phyloP scores from a whole-genome alignment of 2,888 invertebrate genomes.

The Meteorus colon region DNA sequence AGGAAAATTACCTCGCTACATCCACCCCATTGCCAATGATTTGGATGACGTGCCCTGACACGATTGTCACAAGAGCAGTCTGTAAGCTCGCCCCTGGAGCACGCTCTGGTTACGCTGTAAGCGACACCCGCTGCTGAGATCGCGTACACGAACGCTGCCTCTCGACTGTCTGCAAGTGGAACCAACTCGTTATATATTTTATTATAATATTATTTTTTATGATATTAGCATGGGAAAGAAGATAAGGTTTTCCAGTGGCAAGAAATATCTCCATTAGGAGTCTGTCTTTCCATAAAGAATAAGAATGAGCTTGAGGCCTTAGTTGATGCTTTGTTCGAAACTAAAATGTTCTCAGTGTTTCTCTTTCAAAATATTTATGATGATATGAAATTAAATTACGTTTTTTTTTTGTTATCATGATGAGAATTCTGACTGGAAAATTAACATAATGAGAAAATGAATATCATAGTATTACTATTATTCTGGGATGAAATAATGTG shows the following conservation, averaged over 20 bases:
- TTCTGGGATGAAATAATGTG: too few species aligned
- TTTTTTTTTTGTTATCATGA: too few species aligned
- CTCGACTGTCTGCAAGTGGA: conserved; percentile 83
- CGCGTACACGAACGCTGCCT: conserved; percentile 92
- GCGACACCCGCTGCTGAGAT: conserved; percentile 92
- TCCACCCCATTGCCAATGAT: conserved; percentile 94
- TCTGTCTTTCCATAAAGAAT: too few species aligned
- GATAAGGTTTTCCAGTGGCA: neutral
- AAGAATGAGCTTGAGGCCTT: too few species aligned
- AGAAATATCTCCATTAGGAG: too few species aligned
- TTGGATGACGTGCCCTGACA: conserved; percentile 80
- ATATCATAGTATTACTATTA: too few species aligned
- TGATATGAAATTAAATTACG: too few species aligned
- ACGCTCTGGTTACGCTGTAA: conserved; percentile 90
- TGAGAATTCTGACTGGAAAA: too few species aligned
- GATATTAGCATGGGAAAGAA: neutral
- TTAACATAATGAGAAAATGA: too few species aligned
- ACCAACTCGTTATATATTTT: conserved; percentile 11
- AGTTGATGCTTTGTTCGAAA: neutral
- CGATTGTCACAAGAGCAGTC: conserved; percentile 92
- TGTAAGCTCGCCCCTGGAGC: conserved; percentile 88
- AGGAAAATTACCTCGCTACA: conserved; percentile 84
- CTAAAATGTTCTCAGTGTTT: neutral
- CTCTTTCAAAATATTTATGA: too few species aligned
- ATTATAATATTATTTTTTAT: too few species aligned